Conservation (phyloP, 1,140 invertebrate genomes). For the Apolygus lucorum region DNA sequence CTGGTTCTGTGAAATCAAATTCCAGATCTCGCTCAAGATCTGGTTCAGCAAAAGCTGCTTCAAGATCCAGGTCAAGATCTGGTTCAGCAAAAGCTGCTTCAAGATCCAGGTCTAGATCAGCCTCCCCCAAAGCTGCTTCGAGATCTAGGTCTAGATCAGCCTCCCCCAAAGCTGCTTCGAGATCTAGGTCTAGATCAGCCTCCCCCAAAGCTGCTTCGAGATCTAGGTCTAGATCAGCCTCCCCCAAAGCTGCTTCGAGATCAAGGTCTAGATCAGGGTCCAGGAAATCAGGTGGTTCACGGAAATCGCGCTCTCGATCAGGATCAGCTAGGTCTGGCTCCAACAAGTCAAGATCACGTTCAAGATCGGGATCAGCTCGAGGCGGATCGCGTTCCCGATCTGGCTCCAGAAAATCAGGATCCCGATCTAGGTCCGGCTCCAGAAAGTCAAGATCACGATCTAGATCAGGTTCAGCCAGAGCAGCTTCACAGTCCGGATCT, state of each 20-base stretch:
- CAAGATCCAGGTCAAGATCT: conserved; percentile 29
- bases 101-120: conserved; percentile 17
- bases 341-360: conserved; percentile 27
- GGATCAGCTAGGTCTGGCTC: conserved; percentile 29
- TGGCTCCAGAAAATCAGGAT: conserved; percentile 36
- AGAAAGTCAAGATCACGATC: conserved; percentile 28
- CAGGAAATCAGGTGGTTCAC: conserved; percentile 16
- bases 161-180: conserved; percentile 36
- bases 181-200: conserved; percentile 33
- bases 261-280: background rate
- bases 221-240: background rate
- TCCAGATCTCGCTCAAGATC: conserved; percentile 27
- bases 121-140: conserved; percentile 11
- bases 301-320: background rate
- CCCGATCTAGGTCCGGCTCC: conserved; percentile 27
- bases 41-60: conserved; percentile 28
- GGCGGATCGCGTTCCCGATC: conserved; percentile 30
- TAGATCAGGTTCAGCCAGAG: conserved; percentile 28
- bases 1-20: conserved; percentile 20
- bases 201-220: conserved; percentile 31
- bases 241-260: background rate
- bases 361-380: conserved; percentile 24
- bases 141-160: conserved; percentile 31
- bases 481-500: conserved; percentile 30
- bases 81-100: conserved; percentile 15